phyloP scores from a whole-genome alignment of 2,888 invertebrate species.

The Latrodectus elegans region DNA sequence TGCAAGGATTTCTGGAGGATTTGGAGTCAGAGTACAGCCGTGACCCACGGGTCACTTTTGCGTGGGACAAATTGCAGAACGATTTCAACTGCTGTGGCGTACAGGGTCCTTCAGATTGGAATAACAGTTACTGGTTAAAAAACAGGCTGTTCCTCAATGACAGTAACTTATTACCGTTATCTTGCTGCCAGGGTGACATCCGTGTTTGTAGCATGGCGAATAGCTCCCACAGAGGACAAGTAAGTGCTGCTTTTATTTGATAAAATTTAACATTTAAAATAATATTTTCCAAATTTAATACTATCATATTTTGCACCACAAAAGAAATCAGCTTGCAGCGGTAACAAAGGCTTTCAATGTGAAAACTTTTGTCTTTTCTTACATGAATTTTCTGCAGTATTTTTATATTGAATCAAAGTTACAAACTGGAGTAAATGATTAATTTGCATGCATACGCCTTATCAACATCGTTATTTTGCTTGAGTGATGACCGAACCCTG shows the following conservation, averaged over 20 bases:
- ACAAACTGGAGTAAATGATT: no score
- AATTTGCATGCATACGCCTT: no score
- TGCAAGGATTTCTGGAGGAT: background rate
- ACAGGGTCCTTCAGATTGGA: conserved; percentile 11
- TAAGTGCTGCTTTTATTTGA: background rate
- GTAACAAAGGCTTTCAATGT: no score
- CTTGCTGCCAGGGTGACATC: conserved; percentile 9
- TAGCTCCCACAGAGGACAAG: background rate
- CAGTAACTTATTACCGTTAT: background rate
- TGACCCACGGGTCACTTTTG: background rate
- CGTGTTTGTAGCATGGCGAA: background rate
- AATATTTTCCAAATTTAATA: background rate
- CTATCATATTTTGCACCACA: background rate
- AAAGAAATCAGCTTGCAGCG: background rate
- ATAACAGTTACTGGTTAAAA: background rate
- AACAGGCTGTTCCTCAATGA: background rate
- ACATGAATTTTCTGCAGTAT: no score
- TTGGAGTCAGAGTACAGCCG: background rate
- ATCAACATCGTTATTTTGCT: no score
- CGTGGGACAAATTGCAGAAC: conserved; percentile 1
- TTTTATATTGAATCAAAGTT: no score
- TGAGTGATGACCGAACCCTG: no score
- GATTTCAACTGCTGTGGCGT: conserved; percentile 26
- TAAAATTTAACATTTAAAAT: background rate
- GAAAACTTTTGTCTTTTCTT: no score